Evolutionary conservation across 2,888 invertebrate genomes (phyloP), one percentile per base, ranked within the genome.

Genomic region (Camponotus fellah): DNA sequence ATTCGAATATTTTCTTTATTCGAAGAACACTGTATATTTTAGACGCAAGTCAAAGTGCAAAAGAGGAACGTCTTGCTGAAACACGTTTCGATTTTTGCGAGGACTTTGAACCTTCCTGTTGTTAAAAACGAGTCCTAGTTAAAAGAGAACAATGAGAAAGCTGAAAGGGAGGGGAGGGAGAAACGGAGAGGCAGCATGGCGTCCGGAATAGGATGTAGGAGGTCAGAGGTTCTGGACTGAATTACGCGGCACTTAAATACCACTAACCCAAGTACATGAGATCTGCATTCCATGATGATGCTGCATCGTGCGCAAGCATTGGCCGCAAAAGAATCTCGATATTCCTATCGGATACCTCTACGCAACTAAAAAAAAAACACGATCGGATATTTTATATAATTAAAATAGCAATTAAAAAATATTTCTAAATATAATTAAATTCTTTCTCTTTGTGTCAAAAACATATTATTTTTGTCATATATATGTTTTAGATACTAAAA

Each of bases 161-260:
- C 32, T 40, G 21, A 56, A n/a, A 5, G 26, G 43, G 40, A 26
- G 10, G 53, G 46, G 64, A 71, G 26, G 32, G 53, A 34, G 40
- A 32, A 49, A 34, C 46, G 21, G 21, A 34, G 76, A 60, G 49
- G 32, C 62, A 74, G 80, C 40, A n/a, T 37, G 56, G 58, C 69
- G 66, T 58, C 43, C 34, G 71, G 84, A 85, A 80, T 71, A 79
- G 66, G 74, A 87, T 17, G 74, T 17, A 32, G 77, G 46, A 69
- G 85, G 87, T 88, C 88, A 87, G 69, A 86, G 86, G 86, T 88
- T 86, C 86, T 85, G 80, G 83, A 88, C 91, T 91, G 91, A 93
- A 93, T 93, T 92, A 91, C 92, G 88, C 90, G 90, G 86, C 91
- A 92, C 92, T 93, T 93, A 92, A 92, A 92, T 88, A 71, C 79